Base-by-base conservation (phyloP, 2,797 vertebrate genomes). In the Sebastes matsubarae region DNA sequence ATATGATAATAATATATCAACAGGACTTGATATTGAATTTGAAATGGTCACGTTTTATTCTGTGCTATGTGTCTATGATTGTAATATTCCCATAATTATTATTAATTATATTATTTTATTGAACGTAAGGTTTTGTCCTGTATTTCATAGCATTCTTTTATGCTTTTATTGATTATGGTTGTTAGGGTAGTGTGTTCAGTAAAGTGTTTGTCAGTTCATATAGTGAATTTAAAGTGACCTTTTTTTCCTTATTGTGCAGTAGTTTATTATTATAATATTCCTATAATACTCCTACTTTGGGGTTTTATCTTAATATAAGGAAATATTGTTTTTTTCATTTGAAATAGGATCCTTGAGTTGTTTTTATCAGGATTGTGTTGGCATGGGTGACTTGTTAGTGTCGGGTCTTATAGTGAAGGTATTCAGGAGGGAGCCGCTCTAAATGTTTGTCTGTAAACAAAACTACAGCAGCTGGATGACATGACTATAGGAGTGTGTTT, bases 381-480 rank as follows among this genome's bases (percentile, higher is more conserved):
- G 38, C n/a, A 16, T 29, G 3, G 54, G 58, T 54, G 30, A 16
- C 58, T 57, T 14, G 2, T 64, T 25, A 10, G 7, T 14, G 16
- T n/a, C 60, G 12, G 5, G 50, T n/a, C 14, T 36, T 20, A n/a
- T 8, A 16, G 32, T 64, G 8, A 64, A 38, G 13, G 27, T 68
- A 30, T 25, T 46, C 7, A 76, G 32, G 32, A 68, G 22, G 12
- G 24, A 84, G 60, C 34, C 61, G 16, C 46, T 54, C n/a, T 8
- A 4, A 58, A 24, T 55, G 55, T 22, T 24, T 46, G 66, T 66
- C 57, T 66, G 61, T 55, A 79, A 13, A 75, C 58, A 16, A 72
- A 74, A 79, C 66, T 55, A 63, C 22, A 80, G 29, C 42, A 61
- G 63, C 63, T 64, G 50, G 16, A 16, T 78, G 63, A 83, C 68